Percentiles rank a stretch among this genome's conserved stretches.
Conservation (phyloP, 1,140 invertebrate species). For the Scaptodrosophila lebanonensis region DNA sequence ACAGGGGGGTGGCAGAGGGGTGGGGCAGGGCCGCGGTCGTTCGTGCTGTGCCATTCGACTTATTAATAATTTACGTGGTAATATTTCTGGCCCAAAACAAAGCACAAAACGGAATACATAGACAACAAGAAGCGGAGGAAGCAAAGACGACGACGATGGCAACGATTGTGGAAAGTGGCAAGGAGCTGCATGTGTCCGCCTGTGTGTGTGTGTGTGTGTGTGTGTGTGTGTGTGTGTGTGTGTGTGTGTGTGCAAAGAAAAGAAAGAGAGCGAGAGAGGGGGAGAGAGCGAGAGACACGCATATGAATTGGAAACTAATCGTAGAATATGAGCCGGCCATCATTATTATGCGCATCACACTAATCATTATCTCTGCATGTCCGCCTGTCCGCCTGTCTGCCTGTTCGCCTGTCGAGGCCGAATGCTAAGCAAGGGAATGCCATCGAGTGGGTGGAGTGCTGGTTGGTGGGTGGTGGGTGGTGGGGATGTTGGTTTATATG, state of each 20-base stretch:
- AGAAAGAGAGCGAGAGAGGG: neutral
- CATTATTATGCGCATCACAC: conserved; percentile 70
- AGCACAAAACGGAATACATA: conserved; percentile 28
- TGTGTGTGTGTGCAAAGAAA: conserved; percentile 14
- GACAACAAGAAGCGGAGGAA: neutral
- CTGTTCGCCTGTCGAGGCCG: neutral
- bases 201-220: no score
- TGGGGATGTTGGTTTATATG: no score
- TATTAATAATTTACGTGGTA: conserved; percentile 74
- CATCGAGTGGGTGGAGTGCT: no score
- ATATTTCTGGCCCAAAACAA: conserved; percentile 56
- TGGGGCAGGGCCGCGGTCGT: neutral
- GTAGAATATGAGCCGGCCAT: conserved; percentile 44
- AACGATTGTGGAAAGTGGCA: conserved; percentile 12
- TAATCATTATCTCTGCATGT: conserved; percentile 57
- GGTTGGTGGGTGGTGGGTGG: conserved; percentile 17
- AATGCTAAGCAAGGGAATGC: no score
- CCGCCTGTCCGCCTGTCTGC: neutral
- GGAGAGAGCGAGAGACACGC: conserved; percentile 19
- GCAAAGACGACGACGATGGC: conserved; percentile 6
- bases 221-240: no score
- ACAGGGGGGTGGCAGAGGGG: no score
- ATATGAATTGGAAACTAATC: conserved; percentile 71
- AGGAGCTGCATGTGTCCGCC: neutral
- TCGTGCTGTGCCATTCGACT: conserved; percentile 42